Percentiles rank a stretch among this genome's conserved stretches.
These are phyloP conservation scores for Halesus radiatus DNA, from an alignment of 1,140 invertebrate genomes.

Conservation along the genomic window DNA sequence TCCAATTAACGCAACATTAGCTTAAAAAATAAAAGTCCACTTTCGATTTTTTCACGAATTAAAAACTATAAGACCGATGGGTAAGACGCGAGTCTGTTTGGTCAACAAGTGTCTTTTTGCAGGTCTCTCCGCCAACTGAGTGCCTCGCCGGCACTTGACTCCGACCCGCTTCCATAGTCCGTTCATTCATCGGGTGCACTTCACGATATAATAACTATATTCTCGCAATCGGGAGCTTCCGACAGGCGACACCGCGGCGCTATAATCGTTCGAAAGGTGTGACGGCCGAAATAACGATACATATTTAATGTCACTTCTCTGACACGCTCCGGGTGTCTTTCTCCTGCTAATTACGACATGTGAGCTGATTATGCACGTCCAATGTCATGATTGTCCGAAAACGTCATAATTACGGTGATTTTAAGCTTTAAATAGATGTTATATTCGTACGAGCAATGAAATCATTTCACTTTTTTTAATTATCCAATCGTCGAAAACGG, in stretches of 20 bases:
- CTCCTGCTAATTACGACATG: constrained; percentile 13
- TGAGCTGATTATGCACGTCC: constrained; percentile 9
- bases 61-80: background rate
- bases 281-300: constrained; percentile 1
- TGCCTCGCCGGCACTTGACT: background rate
- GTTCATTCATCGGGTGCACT: background rate
- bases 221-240: background rate
- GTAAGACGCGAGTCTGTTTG: background rate
- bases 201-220: background rate
- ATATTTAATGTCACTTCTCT: constrained; percentile 3
- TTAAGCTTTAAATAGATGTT: constrained; percentile 3
- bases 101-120: constrained; percentile 13
- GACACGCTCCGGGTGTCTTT: background rate
- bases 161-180: background rate
- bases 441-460: background rate
- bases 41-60: constrained; percentile 22
- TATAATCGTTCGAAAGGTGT: constrained; percentile 9
- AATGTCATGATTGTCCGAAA: constrained; percentile 23
- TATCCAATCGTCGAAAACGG: background rate
- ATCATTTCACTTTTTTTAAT: constrained; percentile 31
- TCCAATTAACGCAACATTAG: background rate
- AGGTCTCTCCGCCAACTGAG: constrained; percentile 18
- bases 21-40: background rate
- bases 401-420: constrained; percentile 13
- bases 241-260: background rate